Conservation (phyloP, 2,797 vertebrate species). For the Florisuga fusca region DNA sequence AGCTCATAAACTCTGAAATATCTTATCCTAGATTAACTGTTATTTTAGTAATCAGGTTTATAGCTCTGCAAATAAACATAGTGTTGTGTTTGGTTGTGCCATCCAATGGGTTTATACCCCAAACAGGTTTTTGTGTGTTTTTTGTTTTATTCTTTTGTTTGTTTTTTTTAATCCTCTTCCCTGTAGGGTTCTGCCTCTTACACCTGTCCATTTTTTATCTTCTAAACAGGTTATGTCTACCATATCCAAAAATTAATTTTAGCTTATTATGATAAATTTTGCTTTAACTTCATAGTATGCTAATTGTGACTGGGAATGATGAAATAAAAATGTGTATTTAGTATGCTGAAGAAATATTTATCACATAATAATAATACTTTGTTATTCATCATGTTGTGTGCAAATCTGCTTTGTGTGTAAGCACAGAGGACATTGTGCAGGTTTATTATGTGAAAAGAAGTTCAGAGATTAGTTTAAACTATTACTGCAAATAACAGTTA, state of each 20-base stretch:
- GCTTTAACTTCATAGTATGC: background rate
- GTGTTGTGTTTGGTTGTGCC: background rate
- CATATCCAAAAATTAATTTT: background rate
- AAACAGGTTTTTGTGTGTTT: background rate
- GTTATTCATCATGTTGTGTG: background rate
- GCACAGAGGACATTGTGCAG: background rate
- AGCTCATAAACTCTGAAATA: conserved; percentile 12
- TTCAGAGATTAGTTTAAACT: background rate
- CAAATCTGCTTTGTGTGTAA: background rate
- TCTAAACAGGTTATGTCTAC: background rate
- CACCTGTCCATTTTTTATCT: background rate
- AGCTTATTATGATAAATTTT: background rate
- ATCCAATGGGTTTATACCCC: background rate
- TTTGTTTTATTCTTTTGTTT: background rate
- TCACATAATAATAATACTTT: background rate
- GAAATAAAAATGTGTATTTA: background rate
- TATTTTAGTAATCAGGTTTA: conserved; percentile 44
- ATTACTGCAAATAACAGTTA: background rate
- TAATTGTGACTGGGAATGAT: background rate
- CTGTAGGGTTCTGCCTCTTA: too few relatives aligned
- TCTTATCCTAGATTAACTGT: conserved; percentile 44
- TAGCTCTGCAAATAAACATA: conserved; percentile 6
- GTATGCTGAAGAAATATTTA: background rate
- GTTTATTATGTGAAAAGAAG: background rate
- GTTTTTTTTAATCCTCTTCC: background rate